Evolutionary conservation across 2,888 invertebrate genomes (phyloP).

Genomic region (Epinotia bilunana): DNA sequence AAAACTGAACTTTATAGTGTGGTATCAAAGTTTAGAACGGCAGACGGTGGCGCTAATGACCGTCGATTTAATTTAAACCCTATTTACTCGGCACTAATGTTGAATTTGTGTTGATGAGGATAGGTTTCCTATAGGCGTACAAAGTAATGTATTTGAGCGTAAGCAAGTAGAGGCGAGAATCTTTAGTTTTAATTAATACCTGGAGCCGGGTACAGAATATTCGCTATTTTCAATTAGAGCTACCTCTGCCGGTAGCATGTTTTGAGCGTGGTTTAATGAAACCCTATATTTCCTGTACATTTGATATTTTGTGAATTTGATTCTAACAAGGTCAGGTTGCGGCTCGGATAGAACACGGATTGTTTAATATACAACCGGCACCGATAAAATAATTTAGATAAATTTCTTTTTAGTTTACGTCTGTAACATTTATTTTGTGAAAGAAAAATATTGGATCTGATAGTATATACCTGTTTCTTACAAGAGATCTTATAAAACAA

Average conservation of each 20-base stretch:
- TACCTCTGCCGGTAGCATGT: slow-evolving; percentile 75
- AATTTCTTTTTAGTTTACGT: not conserved
- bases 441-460: not conserved
- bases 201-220: slow-evolving; percentile 71
- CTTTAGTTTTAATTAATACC: slow-evolving; percentile 82
- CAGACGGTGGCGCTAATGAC: slow-evolving; percentile 50
- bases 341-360: slow-evolving; percentile 23
- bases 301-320: slow-evolving; percentile 65
- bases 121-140: slow-evolving; percentile 65
- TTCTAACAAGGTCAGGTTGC: slow-evolving; percentile 58
- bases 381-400: not conserved
- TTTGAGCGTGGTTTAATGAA: slow-evolving; percentile 76
- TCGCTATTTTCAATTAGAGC: slow-evolving; percentile 79
- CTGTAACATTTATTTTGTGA: not conserved
- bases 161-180: slow-evolving; percentile 76
- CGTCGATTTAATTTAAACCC: slow-evolving; percentile 71
- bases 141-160: slow-evolving; percentile 62
- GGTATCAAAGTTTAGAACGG: slow-evolving; percentile 69
- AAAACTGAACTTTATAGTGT: slow-evolving; percentile 69
- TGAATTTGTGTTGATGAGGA: slow-evolving; percentile 70
- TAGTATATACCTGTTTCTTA: no score
- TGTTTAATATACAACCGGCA: not conserved
- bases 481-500: no score
- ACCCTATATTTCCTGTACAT: slow-evolving; percentile 67
- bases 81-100: slow-evolving; percentile 67